Evolutionary conservation across 2,888 invertebrate species (phyloP).

Genomic region (Melanotus villosus): DNA sequence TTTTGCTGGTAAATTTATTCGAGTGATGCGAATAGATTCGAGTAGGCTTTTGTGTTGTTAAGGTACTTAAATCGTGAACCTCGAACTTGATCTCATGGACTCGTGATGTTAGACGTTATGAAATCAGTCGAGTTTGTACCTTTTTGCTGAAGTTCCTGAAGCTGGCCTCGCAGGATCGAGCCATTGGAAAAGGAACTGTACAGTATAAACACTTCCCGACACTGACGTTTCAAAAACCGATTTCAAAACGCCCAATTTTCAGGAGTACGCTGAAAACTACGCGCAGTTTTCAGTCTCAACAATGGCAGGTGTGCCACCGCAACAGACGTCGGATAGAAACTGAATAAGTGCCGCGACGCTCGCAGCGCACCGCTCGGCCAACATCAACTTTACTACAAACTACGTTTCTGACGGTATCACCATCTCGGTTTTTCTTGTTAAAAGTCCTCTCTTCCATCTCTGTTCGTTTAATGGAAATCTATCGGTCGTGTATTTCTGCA

Average conservation of each 20-base stretch:
- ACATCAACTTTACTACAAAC: slow-evolving; percentile 33
- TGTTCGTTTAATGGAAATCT: slow-evolving; percentile 31
- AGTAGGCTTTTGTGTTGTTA: too few relatives aligned
- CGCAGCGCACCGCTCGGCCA: slow-evolving; percentile 35
- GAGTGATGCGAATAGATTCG: too few relatives aligned
- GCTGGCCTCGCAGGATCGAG: slow-evolving; percentile 35
- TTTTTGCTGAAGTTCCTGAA: slow-evolving; percentile 36
- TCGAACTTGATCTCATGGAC: slow-evolving; percentile 35
- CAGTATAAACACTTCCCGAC: slow-evolving; percentile 27
- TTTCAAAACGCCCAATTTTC: slow-evolving; percentile 3
- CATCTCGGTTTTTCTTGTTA: slow-evolving; percentile 18
- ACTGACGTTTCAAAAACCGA: slow-evolving; percentile 14
- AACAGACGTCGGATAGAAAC: slow-evolving; percentile 36
- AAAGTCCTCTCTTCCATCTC: slow-evolving; percentile 20
- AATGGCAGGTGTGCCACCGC: slow-evolving; percentile 30
- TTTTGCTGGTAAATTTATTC: too few relatives aligned
- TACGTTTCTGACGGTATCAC: slow-evolving; percentile 27
- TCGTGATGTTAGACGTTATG: slow-evolving; percentile 33
- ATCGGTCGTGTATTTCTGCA: slow-evolving; percentile 47
- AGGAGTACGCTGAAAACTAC: slow-evolving; percentile 25
- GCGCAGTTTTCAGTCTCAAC: slow-evolving; percentile 22
- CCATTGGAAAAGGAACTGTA: slow-evolving; percentile 39
- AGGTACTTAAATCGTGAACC: slow-evolving; percentile 16
- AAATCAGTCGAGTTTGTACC: slow-evolving; percentile 30
- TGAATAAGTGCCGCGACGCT: slow-evolving; percentile 46